phyloP scores from a whole-genome alignment of 1,140 invertebrate species.

The Tyrophagus putrescentiae region DNA sequence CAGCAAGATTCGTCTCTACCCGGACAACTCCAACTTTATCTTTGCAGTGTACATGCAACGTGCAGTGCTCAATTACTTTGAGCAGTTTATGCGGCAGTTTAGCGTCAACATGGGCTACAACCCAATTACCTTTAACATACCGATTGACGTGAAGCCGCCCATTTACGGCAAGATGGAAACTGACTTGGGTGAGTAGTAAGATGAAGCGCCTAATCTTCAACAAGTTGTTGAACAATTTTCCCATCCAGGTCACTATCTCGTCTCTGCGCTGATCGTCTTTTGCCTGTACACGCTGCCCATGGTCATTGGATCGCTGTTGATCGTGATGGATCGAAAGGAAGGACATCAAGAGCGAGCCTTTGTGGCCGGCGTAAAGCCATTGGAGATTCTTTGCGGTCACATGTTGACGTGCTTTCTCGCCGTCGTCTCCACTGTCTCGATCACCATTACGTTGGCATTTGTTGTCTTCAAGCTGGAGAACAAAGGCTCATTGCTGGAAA shows the following conservation, averaged over 20 bases:
- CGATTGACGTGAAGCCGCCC: constrained; percentile 54
- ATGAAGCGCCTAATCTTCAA: not conserved
- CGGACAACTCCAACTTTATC: constrained; percentile 17
- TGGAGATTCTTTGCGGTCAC: constrained; percentile 21
- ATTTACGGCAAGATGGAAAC: constrained; percentile 63
- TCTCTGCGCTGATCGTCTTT: constrained; percentile 77
- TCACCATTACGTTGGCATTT: constrained; percentile 14
- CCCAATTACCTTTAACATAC: constrained; percentile 21
- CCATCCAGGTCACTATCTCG: constrained; percentile 87
- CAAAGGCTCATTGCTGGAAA: constrained; percentile 18
- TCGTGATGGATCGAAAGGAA: constrained; percentile 80
- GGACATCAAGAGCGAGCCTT: constrained; percentile 73
- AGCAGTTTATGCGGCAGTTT: constrained; percentile 25
- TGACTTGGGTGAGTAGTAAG: constrained; percentile 12
- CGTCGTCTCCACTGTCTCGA: constrained; percentile 12
- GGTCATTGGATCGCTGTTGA: constrained; percentile 71
- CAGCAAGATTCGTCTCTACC: constrained; percentile 15
- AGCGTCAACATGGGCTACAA: constrained; percentile 21
- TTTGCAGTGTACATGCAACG: constrained; percentile 21
- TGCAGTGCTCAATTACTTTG: constrained; percentile 23
- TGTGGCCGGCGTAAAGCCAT: constrained; percentile 57
- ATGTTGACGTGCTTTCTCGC: constrained; percentile 26
- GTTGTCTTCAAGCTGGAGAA: constrained; percentile 11
- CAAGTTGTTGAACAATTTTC: not conserved
- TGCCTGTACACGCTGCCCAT: constrained; percentile 90